Percentiles rank a stretch among this genome's conserved stretches.
Conservation (phyloP, 2,888 invertebrate genomes). For the Frankliniella fusca region DNA sequence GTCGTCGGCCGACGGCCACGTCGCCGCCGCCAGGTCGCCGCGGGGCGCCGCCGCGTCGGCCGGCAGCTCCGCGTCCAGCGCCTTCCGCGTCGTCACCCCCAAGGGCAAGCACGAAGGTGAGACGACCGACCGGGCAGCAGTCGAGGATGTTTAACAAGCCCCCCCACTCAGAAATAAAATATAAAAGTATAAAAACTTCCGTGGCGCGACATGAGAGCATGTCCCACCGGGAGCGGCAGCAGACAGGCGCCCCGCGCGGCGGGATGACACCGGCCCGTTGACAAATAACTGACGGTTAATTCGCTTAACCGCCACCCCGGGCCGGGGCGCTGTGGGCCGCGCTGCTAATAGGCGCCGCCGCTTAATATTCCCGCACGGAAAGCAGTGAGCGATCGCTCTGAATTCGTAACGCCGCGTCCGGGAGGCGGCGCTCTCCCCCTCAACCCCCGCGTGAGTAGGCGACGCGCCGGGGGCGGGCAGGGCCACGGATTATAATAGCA, state of each 20-base stretch:
- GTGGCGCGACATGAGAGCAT: too few relatives aligned
- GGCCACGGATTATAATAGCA: background rate
- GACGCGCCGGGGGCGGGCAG: background rate
- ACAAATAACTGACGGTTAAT: too few relatives aligned
- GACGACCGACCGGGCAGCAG: conserved; percentile 32
- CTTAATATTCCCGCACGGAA: background rate
- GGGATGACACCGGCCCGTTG: too few relatives aligned
- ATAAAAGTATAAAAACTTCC: background rate
- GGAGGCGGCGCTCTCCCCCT: too few relatives aligned
- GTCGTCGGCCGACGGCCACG: conserved; percentile 24
- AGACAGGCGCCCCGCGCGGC: too few relatives aligned
- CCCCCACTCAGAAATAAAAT: background rate
- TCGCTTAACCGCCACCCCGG: too few relatives aligned
- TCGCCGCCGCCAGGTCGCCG: conserved; percentile 30
- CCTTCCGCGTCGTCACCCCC: conserved; percentile 64
- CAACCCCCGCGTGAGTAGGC: too few relatives aligned
- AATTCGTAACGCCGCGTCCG: conserved; percentile 2
- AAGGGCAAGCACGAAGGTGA: conserved; percentile 53
- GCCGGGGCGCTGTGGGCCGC: too few relatives aligned
- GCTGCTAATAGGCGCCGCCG: too few relatives aligned
- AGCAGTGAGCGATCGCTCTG: conserved; percentile 15
- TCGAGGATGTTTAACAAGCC: background rate
- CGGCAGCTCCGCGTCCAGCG: conserved; percentile 49
- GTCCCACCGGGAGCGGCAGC: too few relatives aligned
- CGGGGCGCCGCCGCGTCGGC: conserved; percentile 40